Evolutionary conservation across 1,140 invertebrate species (phyloP).

Genomic region (Bombus picipes): DNA sequence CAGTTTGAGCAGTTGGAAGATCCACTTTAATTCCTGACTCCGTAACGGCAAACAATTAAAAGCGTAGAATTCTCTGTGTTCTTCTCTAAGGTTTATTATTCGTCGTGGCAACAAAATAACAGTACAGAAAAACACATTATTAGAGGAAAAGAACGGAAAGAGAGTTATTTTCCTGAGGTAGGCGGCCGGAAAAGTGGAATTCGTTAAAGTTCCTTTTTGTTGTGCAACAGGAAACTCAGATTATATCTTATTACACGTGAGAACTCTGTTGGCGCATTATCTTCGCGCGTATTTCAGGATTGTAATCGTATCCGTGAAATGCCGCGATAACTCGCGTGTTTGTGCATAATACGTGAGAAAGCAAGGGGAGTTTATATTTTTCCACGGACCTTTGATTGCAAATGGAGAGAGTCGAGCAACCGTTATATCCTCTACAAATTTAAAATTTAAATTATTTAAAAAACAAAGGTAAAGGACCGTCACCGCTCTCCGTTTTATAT

Average conservation of each 20-base stretch:
- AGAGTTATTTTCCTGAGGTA: constrained; percentile 10
- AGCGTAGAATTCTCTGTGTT: constrained; percentile 1
- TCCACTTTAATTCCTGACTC: constrained; percentile 13
- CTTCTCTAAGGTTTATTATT: constrained; percentile 11
- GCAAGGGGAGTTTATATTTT: background rate
- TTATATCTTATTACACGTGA: constrained; percentile 60
- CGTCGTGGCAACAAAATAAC: background rate
- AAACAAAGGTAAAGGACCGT: background rate
- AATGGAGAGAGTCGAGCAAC: background rate
- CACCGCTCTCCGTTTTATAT: background rate
- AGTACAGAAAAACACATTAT: background rate
- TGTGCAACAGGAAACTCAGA: constrained; percentile 54
- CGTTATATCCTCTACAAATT: background rate
- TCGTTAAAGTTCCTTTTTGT: constrained; percentile 27
- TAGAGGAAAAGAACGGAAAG: background rate
- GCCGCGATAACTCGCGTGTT: constrained; percentile 21
- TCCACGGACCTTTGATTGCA: background rate
- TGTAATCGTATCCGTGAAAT: constrained; percentile 50
- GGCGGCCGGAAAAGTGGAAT: constrained; percentile 36
- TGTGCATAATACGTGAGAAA: constrained; percentile 27
- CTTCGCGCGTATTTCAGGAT: constrained; percentile 45
- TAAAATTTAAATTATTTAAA: background rate
- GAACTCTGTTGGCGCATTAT: constrained; percentile 34
- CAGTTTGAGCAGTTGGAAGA: background rate
- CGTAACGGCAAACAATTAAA: constrained; percentile 32